A percentile compares a stretch with the other conserved stretches of the same genome.
Evolutionary conservation across 2,797 vertebrate genomes (phyloP).

Genomic region (Sphenopsis melanotis): DNA sequence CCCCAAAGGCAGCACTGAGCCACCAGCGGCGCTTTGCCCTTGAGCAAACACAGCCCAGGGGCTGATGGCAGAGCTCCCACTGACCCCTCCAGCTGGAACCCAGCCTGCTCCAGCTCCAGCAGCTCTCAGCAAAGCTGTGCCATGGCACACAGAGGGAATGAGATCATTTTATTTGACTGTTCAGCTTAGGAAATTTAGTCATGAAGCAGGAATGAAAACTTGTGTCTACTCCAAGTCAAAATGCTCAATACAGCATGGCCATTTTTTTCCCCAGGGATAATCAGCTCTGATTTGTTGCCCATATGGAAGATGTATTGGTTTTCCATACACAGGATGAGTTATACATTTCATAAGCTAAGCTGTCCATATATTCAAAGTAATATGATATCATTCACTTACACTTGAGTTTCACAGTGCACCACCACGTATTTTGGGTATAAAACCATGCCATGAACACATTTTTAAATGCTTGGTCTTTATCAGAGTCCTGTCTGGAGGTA

Average conservation of each 20-base stretch:
- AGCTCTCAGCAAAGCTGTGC: background rate
- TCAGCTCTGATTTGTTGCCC: slow-evolving; percentile 52
- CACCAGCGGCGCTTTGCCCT: background rate
- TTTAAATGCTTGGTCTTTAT: background rate
- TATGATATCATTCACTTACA: slow-evolving; percentile 10
- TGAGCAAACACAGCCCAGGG: background rate
- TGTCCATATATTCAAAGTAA: slow-evolving; percentile 20
- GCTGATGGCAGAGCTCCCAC: background rate
- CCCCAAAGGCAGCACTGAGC: background rate
- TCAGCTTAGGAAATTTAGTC: slow-evolving; percentile 56
- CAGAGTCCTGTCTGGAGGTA: background rate
- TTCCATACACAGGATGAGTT: slow-evolving; percentile 25
- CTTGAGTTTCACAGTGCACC: background rate
- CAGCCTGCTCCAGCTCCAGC: background rate
- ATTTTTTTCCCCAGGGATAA: background rate
- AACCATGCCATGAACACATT: background rate
- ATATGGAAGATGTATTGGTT: slow-evolving; percentile 44
- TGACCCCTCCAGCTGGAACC: background rate
- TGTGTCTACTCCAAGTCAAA: slow-evolving; percentile 33
- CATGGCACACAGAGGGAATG: background rate
- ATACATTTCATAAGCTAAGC: slow-evolving; percentile 29
- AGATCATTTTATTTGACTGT: slow-evolving; percentile 32
- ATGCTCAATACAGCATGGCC: background rate
- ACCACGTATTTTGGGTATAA: background rate
- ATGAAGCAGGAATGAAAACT: slow-evolving; percentile 50